These are phyloP conservation scores for Staurois parvus DNA, from an alignment of 2,797 vertebrate species.

Conservation along the genomic window DNA sequence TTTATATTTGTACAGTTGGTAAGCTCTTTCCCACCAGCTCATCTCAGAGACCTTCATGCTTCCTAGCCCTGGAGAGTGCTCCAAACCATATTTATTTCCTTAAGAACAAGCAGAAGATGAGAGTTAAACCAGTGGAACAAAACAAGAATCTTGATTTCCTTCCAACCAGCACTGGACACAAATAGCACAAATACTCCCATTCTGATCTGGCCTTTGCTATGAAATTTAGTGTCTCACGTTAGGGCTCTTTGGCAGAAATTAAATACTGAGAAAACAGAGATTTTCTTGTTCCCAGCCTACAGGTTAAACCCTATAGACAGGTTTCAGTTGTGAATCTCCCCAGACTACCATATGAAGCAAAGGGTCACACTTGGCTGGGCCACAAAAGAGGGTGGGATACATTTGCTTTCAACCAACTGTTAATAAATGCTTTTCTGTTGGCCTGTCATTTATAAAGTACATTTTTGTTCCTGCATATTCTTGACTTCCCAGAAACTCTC, in stretches of 20 bases:
- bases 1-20: conserved; percentile 49
- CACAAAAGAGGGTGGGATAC: conserved; percentile 62
- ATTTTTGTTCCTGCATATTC: conserved; percentile 49
- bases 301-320: conserved; percentile 71
- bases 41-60: conserved; percentile 56
- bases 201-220: conserved; percentile 81
- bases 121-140: conserved; percentile 76
- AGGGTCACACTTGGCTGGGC: conserved; percentile 67
- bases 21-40: conserved; percentile 53
- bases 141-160: conserved; percentile 82
- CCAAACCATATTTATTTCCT: conserved; percentile 61
- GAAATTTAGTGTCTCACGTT: conserved; percentile 74
- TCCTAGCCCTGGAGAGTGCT: conserved; percentile 58
- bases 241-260: conserved; percentile 72
- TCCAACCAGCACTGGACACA: conserved; percentile 81
- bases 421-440: conserved; percentile 62
- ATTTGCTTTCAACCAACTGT: conserved; percentile 64
- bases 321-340: conserved; percentile 61
- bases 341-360: conserved; percentile 59
- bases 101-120: conserved; percentile 67
- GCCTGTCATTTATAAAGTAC: conserved; percentile 38
- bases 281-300: conserved; percentile 78
- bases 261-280: conserved; percentile 76
- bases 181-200: conserved; percentile 83
- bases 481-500: conserved; percentile 53